Conservation (phyloP, 2,113 vertebrate genomes). For the Carassius auratus region DNA sequence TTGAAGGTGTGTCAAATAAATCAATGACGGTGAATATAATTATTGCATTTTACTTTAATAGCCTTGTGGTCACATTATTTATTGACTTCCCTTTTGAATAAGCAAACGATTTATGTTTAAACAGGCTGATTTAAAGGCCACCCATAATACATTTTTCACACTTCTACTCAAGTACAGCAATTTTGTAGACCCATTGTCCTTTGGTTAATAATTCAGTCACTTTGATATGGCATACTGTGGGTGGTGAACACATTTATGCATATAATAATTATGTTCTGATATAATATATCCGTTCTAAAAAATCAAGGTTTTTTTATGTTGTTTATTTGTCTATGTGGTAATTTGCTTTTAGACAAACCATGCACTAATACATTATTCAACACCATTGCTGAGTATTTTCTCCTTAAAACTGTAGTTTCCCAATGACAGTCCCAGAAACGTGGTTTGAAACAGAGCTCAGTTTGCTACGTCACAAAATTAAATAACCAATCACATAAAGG, state of each 20-base stretch:
- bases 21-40: not conserved
- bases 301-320: too few species aligned
- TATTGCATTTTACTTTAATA: not conserved
- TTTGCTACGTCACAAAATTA: too few species aligned
- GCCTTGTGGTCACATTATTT: not conserved
- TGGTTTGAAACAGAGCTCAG: too few species aligned
- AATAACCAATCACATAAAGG: too few species aligned
- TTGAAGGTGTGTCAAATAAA: conserved; percentile 1
- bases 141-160: not conserved
- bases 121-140: not conserved
- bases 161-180: not conserved
- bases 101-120: not conserved
- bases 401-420: too few species aligned
- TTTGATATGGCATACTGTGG: not conserved
- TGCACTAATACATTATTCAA: too few species aligned
- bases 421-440: too few species aligned
- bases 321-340: too few species aligned
- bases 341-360: too few species aligned
- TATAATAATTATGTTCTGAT: not conserved
- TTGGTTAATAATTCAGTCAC: not conserved
- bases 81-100: not conserved
- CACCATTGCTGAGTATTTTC: too few species aligned
- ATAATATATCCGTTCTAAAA: not conserved
- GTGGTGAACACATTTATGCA: not conserved
- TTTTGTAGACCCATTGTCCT: not conserved